A percentile compares a stretch with the other conserved stretches of the same genome.
phyloP scores from a whole-genome alignment of 1,140 invertebrate genomes.

The Heliconius hewitsoni region DNA sequence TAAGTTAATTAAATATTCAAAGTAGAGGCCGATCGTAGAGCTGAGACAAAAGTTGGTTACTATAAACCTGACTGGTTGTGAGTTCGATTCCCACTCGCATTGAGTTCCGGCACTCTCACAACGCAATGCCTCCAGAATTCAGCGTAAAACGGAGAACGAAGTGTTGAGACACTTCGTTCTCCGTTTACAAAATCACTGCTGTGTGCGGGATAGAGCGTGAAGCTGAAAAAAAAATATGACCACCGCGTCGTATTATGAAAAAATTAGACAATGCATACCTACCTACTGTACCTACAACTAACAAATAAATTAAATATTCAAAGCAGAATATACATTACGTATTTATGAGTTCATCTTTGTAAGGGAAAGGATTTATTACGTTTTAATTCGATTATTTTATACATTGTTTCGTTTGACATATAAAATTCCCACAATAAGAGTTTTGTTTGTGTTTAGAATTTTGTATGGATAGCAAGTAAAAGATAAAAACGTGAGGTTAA shows the following conservation, averaged over 20 bases:
- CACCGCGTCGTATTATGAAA: too few species aligned
- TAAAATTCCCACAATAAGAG: background rate
- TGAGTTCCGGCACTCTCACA: too few species aligned
- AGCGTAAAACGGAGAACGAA: too few species aligned
- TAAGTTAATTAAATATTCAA: slow-evolving; percentile 1
- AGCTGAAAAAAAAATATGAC: background rate
- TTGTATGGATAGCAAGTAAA: background rate
- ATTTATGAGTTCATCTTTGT: slow-evolving; percentile 2
- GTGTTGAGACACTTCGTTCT: too few species aligned
- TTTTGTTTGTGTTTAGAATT: background rate
- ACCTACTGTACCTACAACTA: too few species aligned
- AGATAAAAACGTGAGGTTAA: background rate
- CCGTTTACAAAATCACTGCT: too few species aligned
- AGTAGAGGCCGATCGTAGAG: background rate
- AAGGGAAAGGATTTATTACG: background rate
- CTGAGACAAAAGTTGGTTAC: too few species aligned
- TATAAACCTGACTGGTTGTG: too few species aligned
- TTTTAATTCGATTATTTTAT: background rate
- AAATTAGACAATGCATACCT: too few species aligned
- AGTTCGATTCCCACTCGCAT: too few species aligned
- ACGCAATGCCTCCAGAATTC: too few species aligned
- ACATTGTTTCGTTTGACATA: background rate
- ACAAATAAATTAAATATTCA: background rate
- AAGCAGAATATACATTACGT: background rate
- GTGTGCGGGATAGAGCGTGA: too few species aligned